Evolutionary conservation across 2,113 vertebrate species (phyloP).

Genomic region (Puntigrus tetrazona): DNA sequence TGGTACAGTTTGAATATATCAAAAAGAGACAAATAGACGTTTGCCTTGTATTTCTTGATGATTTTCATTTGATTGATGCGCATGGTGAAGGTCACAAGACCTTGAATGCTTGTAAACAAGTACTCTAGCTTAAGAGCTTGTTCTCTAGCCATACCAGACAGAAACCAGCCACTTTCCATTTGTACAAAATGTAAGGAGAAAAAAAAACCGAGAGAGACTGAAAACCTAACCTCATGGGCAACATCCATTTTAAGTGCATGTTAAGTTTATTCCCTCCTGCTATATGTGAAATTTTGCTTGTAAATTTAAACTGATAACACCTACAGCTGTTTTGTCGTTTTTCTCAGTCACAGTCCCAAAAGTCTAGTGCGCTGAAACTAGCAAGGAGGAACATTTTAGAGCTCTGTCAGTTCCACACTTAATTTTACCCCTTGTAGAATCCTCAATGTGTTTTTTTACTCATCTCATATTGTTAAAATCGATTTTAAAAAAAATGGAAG

Average conservation of each 20-base stretch:
- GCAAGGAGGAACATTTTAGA: background rate
- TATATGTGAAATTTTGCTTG: conserved; percentile 4
- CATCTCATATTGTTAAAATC: background rate
- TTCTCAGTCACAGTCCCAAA: background rate
- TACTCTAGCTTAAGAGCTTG: background rate
- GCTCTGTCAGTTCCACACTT: background rate
- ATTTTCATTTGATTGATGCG: background rate
- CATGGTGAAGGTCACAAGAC: conserved; percentile 20
- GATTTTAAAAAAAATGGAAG: background rate
- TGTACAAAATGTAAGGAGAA: background rate
- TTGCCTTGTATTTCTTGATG: conserved; percentile 12
- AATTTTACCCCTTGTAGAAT: background rate
- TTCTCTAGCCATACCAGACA: background rate
- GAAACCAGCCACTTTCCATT: background rate
- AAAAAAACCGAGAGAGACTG: background rate
- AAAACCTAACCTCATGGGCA: conserved; percentile 3
- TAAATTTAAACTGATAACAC: conserved; percentile 22
- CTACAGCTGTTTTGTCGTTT: background rate
- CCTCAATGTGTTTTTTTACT: background rate
- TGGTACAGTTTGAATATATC: background rate
- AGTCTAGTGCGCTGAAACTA: background rate
- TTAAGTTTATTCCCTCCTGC: conserved; percentile 1
- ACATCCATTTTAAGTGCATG: conserved; percentile 12
- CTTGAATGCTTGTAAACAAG: conserved; percentile 20
- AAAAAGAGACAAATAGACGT: background rate